These are phyloP conservation scores for Capromys pilorides DNA, from an alignment of 2,797 vertebrate species.

Conservation along the genomic window DNA sequence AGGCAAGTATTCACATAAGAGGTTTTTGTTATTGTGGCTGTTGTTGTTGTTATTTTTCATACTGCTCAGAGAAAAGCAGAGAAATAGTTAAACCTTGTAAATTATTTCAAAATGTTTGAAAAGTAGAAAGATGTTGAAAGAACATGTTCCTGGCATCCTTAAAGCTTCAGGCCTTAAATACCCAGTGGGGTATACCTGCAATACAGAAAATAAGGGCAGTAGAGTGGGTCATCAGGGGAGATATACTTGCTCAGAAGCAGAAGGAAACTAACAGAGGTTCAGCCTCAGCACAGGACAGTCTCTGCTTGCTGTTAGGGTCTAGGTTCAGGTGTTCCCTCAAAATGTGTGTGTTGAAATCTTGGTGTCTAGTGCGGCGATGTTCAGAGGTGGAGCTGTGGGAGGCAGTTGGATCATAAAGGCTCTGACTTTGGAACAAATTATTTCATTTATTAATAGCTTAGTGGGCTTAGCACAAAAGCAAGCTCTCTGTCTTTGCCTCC, in stretches of 20 bases:
- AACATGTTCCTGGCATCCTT: background rate
- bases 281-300: background rate
- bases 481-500: background rate
- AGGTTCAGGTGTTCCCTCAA: background rate
- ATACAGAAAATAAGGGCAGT: background rate
- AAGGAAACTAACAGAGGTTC: background rate
- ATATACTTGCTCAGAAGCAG: background rate
- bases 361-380: background rate
- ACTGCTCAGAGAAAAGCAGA: background rate
- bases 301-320: background rate
- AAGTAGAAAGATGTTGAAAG: slow-evolving; percentile 11
- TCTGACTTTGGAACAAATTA: background rate
- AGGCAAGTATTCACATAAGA: background rate
- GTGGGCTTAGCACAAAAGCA: background rate
- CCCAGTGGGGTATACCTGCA: background rate
- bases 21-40: too few species aligned
- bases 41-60: background rate
- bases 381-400: background rate
- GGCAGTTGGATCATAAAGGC: background rate
- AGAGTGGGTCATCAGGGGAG: background rate
- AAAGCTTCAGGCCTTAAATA: background rate
- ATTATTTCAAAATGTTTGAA: slow-evolving; percentile 23
- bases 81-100: background rate
- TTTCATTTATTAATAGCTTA: background rate
- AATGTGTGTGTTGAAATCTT: background rate